Base-by-base conservation (phyloP, 2,888 invertebrate genomes). In the Tanypteryx hageni region DNA sequence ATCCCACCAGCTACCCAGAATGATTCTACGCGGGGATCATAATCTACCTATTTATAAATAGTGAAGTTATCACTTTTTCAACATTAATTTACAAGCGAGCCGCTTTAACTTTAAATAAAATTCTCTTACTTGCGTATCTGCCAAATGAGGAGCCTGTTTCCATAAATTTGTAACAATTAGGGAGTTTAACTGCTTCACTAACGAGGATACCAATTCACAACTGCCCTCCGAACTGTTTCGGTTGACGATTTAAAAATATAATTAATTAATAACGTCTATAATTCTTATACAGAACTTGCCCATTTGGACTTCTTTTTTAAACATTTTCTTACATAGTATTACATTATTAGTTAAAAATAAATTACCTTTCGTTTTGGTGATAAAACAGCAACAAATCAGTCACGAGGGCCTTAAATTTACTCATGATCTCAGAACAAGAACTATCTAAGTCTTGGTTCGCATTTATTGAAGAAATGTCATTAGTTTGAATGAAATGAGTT, bases 1-100 rank as follows among this genome's bases (percentile, higher is more conserved):
- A 97, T 96, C 92, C 98, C 98, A 92, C 98, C 98, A 68, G 96
- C 96, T 94, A 96, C 96, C 99, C 99, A 99, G 95, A 97, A 98
- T 57, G 98, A 97, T 95, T 98, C 98, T 94, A 98, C 96, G 31
- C 98, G 96, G 7, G 99, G 98, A 93, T 97, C 96, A 94, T 96
- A 96, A 94, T 98, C 98, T 61, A 97, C 95, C 96, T 98, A 95
- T 16, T 44, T 3, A 44, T 44, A 44, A 95, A 94, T 56, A 18
- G n/a, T 57, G 0, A 31, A 82, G 57, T 83, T 4, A 1, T 44
- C 44, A 44, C 44, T 44, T 44, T 44, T 44, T 7, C 76, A 61
- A 61, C 61, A 61, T 61, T 2, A 61, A 76, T 76, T 7, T 83
- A 82, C 10, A 18, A 18, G 44, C 44, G 10, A 18, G 14, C 31